Percentiles rank a stretch among this genome's conserved stretches.
These are phyloP conservation scores for Nycticryphes semicollaris DNA, from an alignment of 2,113 vertebrate genomes.

Conservation along the genomic window DNA sequence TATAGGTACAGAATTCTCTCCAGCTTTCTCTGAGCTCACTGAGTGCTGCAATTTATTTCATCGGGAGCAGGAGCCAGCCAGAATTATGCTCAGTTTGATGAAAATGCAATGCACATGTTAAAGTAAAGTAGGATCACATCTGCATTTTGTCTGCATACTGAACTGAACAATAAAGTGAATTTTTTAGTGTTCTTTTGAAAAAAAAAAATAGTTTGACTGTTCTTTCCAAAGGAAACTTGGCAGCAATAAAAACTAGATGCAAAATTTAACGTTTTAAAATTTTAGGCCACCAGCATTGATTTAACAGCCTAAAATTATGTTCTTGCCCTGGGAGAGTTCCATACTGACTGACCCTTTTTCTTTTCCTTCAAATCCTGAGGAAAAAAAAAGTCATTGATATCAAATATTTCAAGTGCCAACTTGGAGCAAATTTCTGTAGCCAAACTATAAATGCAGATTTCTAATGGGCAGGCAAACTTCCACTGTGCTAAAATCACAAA, in stretches of 20 bases:
- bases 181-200: not conserved
- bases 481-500: not conserved
- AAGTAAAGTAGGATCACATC: slow-evolving; percentile 40
- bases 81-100: slow-evolving; percentile 5
- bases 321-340: not conserved
- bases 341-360: not conserved
- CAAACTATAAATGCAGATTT: not conserved
- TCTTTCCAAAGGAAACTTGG: slow-evolving; percentile 54
- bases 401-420: not conserved
- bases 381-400: not conserved
- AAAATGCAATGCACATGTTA: slow-evolving; percentile 47
- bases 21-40: not conserved
- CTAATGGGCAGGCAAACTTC: not conserved
- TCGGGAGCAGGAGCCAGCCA: not conserved
- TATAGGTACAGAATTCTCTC: not conserved
- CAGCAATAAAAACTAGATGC: not conserved
- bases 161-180: slow-evolving; percentile 3
- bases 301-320: not conserved
- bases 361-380: not conserved
- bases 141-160: slow-evolving; percentile 24
- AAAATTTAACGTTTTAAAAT: slow-evolving; percentile 24
- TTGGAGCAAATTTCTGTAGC: not conserved
- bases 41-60: not conserved
- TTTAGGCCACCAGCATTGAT: slow-evolving; percentile 48
- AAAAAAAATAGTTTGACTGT: not conserved